Evolutionary conservation across 2,797 vertebrate species (phyloP).

Genomic region (Eleutherodactylus coqui): DNA sequence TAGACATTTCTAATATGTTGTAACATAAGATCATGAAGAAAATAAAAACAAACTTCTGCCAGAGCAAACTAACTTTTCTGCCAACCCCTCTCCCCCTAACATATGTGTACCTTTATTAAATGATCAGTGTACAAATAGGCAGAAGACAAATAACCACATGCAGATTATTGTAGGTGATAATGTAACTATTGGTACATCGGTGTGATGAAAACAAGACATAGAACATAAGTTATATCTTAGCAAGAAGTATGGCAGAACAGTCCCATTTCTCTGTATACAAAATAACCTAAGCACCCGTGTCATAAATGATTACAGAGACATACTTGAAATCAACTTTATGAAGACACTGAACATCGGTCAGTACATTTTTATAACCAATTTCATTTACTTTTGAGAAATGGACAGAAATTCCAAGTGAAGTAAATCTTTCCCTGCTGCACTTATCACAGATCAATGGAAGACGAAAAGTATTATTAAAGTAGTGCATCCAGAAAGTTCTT

Average conservation of each 20-base stretch:
- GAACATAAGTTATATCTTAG: too few species aligned
- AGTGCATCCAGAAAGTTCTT: constrained; percentile 17
- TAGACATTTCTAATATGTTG: too few species aligned
- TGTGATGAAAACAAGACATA: too few species aligned
- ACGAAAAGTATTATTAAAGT: constrained; percentile 15
- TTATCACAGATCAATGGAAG: constrained; percentile 5
- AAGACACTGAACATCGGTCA: neutral
- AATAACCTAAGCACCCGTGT: neutral
- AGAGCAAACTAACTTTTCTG: too few species aligned
- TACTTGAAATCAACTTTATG: neutral
- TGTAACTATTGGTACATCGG: too few species aligned
- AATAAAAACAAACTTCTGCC: too few species aligned
- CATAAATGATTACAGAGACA: neutral
- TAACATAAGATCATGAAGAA: too few species aligned
- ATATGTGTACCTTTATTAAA: too few species aligned
- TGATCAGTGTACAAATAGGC: neutral
- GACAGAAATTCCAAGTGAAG: neutral
- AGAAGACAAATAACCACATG: neutral
- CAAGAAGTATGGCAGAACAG: neutral
- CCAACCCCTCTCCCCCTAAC: too few species aligned
- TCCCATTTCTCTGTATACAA: neutral
- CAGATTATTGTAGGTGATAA: neutral
- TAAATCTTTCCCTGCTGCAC: constrained; percentile 7
- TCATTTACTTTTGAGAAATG: neutral
- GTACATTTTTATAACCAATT: constrained; percentile 7